Evolutionary conservation across 2,888 invertebrate species (phyloP).

Genomic region (Hydropsyche betteni): DNA sequence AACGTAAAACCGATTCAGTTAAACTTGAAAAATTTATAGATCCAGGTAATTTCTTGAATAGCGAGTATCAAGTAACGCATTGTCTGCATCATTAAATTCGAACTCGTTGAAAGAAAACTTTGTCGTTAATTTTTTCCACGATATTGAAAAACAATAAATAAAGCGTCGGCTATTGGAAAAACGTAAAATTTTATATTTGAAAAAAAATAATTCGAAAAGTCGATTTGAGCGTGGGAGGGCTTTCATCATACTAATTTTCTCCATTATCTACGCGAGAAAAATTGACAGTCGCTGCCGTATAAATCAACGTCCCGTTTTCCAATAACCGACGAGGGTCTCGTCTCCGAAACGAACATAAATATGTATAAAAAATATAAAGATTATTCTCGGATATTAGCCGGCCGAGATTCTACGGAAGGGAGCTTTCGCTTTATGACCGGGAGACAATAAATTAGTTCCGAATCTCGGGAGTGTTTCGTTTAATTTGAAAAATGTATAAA

Average conservation of each 20-base stretch:
- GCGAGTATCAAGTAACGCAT: too few species aligned
- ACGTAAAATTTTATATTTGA: too few species aligned
- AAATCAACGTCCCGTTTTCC: conserved; percentile 37
- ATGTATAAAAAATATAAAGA: conserved; percentile 15
- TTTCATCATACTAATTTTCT: conserved; percentile 31
- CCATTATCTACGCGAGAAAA: conserved; percentile 27
- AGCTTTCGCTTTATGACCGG: conserved; percentile 15
- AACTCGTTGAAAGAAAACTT: too few species aligned
- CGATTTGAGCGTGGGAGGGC: neutral
- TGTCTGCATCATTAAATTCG: too few species aligned
- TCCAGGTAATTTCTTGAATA: too few species aligned
- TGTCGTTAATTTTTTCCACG: too few species aligned
- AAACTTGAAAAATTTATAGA: too few species aligned
- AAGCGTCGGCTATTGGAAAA: too few species aligned
- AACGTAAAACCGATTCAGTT: too few species aligned
- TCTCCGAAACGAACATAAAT: conserved; percentile 5
- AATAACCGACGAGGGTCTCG: conserved; percentile 18
- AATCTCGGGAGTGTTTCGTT: conserved; percentile 32
- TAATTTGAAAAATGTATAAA: conserved; percentile 14
- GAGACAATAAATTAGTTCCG: conserved; percentile 31
- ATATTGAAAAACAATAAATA: too few species aligned
- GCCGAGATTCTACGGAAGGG: neutral
- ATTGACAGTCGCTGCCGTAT: conserved; percentile 29
- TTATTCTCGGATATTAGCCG: conserved; percentile 22
- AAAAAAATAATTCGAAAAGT: too few species aligned